These are phyloP conservation scores for Drosophila pseudoananassae DNA, from an alignment of 1,140 invertebrate genomes.

Conservation along the genomic window DNA sequence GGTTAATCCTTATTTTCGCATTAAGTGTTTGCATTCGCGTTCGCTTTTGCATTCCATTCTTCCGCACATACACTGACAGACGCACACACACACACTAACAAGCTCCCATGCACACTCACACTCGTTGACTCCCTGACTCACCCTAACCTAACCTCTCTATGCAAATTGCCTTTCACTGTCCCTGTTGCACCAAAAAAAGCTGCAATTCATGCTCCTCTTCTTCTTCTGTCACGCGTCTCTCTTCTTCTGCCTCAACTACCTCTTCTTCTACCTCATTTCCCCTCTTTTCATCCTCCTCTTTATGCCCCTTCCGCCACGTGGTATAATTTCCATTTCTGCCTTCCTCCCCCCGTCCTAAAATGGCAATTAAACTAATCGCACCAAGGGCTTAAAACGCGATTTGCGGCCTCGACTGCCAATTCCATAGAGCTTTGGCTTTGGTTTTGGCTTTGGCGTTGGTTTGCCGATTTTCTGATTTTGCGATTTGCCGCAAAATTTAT, in stretches of 20 bases:
- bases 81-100: too few relatives aligned
- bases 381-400: conserved; percentile 83
- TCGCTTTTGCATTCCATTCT: neutral
- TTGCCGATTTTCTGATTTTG: conserved; percentile 39
- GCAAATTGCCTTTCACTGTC: conserved; percentile 72
- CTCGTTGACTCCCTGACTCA: too few relatives aligned
- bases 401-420: conserved; percentile 78
- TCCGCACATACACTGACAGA: too few relatives aligned
- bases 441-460: neutral
- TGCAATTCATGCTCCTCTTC: neutral
- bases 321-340: too few relatives aligned
- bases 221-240: too few relatives aligned
- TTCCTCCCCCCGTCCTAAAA: too few relatives aligned
- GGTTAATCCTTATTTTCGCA: conserved; percentile 83
- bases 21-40: conserved; percentile 52
- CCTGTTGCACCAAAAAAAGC: conserved; percentile 57
- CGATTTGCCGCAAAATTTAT: conserved; percentile 72
- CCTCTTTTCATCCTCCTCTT: too few relatives aligned
- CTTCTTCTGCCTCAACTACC: too few relatives aligned
- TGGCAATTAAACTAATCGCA: conserved; percentile 84
- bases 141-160: conserved; percentile 50
- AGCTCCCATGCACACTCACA: too few relatives aligned
- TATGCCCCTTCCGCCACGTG: too few relatives aligned
- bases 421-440: conserved; percentile 9
- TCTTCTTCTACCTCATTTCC: too few relatives aligned